These are phyloP conservation scores for Danaus melanippus DNA, from an alignment of 1,140 invertebrate species.

Conservation along the genomic window DNA sequence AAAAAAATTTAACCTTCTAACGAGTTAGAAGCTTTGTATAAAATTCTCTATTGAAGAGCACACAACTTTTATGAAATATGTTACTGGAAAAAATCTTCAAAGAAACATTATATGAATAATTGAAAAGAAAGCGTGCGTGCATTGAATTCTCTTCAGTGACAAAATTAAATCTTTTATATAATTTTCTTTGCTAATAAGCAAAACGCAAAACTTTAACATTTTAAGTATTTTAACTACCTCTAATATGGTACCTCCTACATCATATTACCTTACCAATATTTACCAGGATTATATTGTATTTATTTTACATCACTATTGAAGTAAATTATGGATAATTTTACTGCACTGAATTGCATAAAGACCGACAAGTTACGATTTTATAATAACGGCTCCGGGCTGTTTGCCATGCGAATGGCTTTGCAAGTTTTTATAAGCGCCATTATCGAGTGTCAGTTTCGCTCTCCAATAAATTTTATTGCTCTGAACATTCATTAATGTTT, in stretches of 20 bases:
- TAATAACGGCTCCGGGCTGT: constrained; percentile 26
- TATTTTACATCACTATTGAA: constrained; percentile 36
- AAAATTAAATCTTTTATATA: background rate
- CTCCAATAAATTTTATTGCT: constrained; percentile 19
- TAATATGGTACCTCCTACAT: constrained; percentile 12
- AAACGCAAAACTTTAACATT: too few species aligned
- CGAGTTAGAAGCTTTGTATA: too few species aligned
- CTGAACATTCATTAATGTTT: constrained; percentile 17
- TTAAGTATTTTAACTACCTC: too few species aligned
- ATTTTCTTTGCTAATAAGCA: too few species aligned
- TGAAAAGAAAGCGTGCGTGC: background rate
- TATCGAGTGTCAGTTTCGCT: constrained; percentile 20
- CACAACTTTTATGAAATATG: too few species aligned
- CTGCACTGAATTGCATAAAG: constrained; percentile 27
- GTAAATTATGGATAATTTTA: constrained; percentile 44
- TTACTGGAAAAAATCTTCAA: background rate
- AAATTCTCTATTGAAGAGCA: too few species aligned
- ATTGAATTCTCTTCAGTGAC: background rate
- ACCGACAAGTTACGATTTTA: constrained; percentile 28
- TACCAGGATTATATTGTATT: constrained; percentile 37
- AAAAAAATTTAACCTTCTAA: too few species aligned
- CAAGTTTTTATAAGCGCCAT: constrained; percentile 25
- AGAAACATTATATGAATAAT: constrained; percentile 1
- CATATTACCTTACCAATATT: constrained; percentile 15
- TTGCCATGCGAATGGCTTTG: constrained; percentile 24